Percentiles rank a stretch among this genome's conserved stretches.
These are phyloP conservation scores for Drosophila asahinai DNA, from an alignment of 1,140 invertebrate species.

Conservation along the genomic window DNA sequence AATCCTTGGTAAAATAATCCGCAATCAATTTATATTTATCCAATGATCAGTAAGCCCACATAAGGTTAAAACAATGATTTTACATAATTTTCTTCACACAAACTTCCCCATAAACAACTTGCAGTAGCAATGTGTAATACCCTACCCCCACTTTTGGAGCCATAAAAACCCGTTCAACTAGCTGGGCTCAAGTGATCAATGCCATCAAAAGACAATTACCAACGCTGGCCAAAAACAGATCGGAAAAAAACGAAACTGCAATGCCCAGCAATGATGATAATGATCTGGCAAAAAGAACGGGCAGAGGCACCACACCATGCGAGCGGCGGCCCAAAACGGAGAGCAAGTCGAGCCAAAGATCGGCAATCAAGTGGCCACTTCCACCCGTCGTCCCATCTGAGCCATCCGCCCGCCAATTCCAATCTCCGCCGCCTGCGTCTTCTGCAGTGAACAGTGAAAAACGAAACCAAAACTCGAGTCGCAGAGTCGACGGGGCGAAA, in stretches of 20 bases:
- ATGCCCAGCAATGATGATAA: constrained; percentile 68
- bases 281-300: constrained; percentile 72
- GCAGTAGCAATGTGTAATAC: constrained; percentile 35
- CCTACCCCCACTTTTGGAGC: constrained; percentile 18
- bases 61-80: not conserved
- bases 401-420: constrained; percentile 13
- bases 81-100: not conserved
- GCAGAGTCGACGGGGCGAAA: constrained; percentile 36
- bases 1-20: not conserved
- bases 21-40: not conserved
- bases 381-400: constrained; percentile 19
- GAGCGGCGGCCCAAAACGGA: constrained; percentile 46
- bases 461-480: constrained; percentile 40
- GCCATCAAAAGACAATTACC: constrained; percentile 76
- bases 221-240: constrained; percentile 46
- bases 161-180: constrained; percentile 67
- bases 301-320: constrained; percentile 9
- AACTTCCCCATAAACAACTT: not conserved
- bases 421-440: not conserved
- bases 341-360: constrained; percentile 54
- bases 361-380: constrained; percentile 58
- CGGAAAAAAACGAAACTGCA: constrained; percentile 69
- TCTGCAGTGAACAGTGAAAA: constrained; percentile 36
- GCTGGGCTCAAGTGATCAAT: constrained; percentile 56
- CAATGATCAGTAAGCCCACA: not conserved